Conservation (phyloP, 1,140 invertebrate genomes). For the Ceratitis capitata region DNA sequence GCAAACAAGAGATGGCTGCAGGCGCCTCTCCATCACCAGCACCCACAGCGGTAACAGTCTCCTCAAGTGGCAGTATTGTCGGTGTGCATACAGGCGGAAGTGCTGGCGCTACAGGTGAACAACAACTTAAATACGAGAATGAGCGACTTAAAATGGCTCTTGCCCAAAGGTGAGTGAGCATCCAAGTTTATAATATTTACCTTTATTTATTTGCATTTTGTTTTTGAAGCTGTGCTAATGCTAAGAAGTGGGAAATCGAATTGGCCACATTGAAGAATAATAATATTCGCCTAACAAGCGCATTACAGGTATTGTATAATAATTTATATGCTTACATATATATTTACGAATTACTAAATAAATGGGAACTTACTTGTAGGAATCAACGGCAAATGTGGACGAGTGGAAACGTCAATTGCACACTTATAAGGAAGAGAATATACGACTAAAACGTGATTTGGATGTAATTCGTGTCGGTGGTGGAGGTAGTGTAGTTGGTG, state of each 20-base stretch:
- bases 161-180: slow-evolving; percentile 82
- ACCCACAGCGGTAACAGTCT: slow-evolving; percentile 57
- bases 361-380: slow-evolving; percentile 62
- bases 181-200: neutral
- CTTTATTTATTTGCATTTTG: neutral
- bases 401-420: slow-evolving; percentile 98
- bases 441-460: slow-evolving; percentile 77
- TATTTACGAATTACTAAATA: neutral
- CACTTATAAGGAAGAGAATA: slow-evolving; percentile 95
- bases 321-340: neutral
- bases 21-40: slow-evolving; percentile 54
- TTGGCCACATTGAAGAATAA: slow-evolving; percentile 95
- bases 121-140: slow-evolving; percentile 97
- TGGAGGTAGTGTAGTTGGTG: slow-evolving; percentile 8
- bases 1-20: slow-evolving; percentile 52
- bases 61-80: slow-evolving; percentile 57
- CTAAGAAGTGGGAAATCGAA: slow-evolving; percentile 98
- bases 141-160: slow-evolving; percentile 94
- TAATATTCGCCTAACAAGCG: slow-evolving; percentile 92
- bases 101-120: slow-evolving; percentile 72
- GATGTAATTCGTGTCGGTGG: slow-evolving; percentile 56
- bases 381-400: slow-evolving; percentile 97
- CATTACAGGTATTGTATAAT: slow-evolving; percentile 74
- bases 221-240: slow-evolving; percentile 87
- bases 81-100: slow-evolving; percentile 61